Evolutionary conservation across 1,140 invertebrate species (phyloP).

Genomic region (roundworm (Caenorhabditis elegans)): DNA sequence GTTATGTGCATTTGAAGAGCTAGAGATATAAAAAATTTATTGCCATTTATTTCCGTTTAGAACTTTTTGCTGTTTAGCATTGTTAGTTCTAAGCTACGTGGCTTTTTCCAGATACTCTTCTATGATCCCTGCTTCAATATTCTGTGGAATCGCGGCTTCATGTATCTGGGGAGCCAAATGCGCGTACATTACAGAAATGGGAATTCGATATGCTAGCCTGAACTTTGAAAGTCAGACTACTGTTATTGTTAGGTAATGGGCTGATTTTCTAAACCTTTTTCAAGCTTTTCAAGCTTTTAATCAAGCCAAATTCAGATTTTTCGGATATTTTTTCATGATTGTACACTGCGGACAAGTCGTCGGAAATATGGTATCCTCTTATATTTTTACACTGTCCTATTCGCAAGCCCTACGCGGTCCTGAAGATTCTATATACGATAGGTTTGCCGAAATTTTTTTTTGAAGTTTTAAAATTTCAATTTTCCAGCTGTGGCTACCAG

Average conservation of each 20-base stretch:
- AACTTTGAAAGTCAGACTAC: constrained; percentile 76
- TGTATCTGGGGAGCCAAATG: constrained; percentile 95
- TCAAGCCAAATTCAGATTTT: constrained; percentile 72
- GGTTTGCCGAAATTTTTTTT: constrained; percentile 52
- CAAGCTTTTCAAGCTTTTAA: not conserved
- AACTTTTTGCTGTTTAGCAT: too few relatives aligned
- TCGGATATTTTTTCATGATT: constrained; percentile 94
- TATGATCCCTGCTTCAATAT: constrained; percentile 85
- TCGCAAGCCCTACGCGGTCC: constrained; percentile 24
- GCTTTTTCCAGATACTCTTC: constrained; percentile 72
- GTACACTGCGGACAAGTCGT: constrained; percentile 92
- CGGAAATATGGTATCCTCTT: constrained; percentile 93
- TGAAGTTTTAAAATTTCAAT: not conserved
- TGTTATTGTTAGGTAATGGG: constrained; percentile 82
- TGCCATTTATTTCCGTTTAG: too few relatives aligned
- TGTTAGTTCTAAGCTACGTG: not conserved
- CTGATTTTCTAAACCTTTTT: not conserved
- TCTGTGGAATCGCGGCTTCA: constrained; percentile 81
- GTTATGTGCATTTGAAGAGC: too few relatives aligned
- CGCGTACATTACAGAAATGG: constrained; percentile 88
- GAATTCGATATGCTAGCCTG: constrained; percentile 73
- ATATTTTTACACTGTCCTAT: constrained; percentile 73
- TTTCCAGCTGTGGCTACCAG: constrained; percentile 54
- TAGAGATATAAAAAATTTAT: too few relatives aligned
- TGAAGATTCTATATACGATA: constrained; percentile 42